Percentiles rank a stretch among this genome's conserved stretches.
These are phyloP conservation scores for Ceratina australensis DNA, from an alignment of 1,140 invertebrate species.

Conservation along the genomic window DNA sequence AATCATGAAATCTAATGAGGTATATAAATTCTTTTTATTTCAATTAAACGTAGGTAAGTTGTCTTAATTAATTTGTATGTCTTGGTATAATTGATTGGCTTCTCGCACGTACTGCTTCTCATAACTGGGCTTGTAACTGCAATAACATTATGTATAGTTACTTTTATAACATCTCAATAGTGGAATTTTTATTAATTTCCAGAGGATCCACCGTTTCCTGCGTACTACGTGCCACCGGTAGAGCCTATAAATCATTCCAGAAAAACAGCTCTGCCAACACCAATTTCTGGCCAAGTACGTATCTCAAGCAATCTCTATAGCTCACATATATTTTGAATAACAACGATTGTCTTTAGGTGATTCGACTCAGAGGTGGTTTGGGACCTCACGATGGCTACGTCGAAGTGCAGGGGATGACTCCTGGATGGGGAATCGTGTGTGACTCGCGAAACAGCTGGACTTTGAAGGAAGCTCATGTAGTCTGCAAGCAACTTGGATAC, in stretches of 20 bases:
- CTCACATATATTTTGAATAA: constrained; percentile 29
- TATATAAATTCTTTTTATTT: neutral
- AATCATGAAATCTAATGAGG: no score
- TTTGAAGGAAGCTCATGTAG: constrained; percentile 79
- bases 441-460: constrained; percentile 79
- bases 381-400: constrained; percentile 80
- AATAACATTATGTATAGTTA: neutral
- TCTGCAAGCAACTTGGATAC: constrained; percentile 82
- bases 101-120: constrained; percentile 23
- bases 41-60: constrained; percentile 1
- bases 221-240: constrained; percentile 69
- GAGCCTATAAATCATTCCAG: constrained; percentile 59
- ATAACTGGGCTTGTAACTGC: neutral
- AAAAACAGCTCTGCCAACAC: constrained; percentile 57
- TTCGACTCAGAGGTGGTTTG: constrained; percentile 80
- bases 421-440: constrained; percentile 81
- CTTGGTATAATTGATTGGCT: neutral
- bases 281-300: constrained; percentile 74
- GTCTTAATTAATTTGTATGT: neutral
- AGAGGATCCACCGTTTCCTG: constrained; percentile 73
- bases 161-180: neutral
- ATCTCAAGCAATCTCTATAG: no score
- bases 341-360: constrained; percentile 67
- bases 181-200: constrained; percentile 43
- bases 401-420: constrained; percentile 76